Conservation (phyloP, 2,888 invertebrate genomes). For the Chymomyza caudatula region DNA sequence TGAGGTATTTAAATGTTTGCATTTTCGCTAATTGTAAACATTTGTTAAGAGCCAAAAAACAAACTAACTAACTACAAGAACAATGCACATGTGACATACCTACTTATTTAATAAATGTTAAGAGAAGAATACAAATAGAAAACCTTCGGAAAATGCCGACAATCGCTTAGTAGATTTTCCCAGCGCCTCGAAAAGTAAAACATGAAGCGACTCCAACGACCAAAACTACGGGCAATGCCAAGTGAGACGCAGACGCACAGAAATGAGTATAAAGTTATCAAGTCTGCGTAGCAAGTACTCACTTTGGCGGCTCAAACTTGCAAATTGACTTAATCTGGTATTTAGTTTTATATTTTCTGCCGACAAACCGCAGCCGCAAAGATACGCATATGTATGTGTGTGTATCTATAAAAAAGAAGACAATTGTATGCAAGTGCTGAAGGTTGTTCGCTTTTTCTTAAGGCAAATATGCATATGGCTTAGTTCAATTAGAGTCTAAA, state of each 20-base stretch:
- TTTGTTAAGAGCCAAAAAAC: slow-evolving; percentile 31
- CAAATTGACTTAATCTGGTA: slow-evolving; percentile 71
- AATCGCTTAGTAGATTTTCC: slow-evolving; percentile 57
- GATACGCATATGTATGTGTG: neutral
- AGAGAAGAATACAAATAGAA: slow-evolving; percentile 31
- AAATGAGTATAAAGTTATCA: slow-evolving; percentile 48
- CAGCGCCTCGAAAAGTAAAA: slow-evolving; percentile 30
- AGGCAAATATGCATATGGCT: slow-evolving; percentile 18
- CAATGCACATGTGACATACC: slow-evolving; percentile 50
- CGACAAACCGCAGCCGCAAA: slow-evolving; percentile 30
- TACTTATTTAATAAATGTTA: slow-evolving; percentile 10
- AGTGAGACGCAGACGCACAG: neutral
- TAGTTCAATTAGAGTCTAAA: slow-evolving; percentile 64
- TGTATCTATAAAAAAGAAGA: slow-evolving; percentile 27
- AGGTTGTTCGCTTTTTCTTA: slow-evolving; percentile 43
- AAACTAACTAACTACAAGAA: slow-evolving; percentile 28
- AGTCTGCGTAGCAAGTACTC: too few species aligned
- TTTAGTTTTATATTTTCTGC: slow-evolving; percentile 46
- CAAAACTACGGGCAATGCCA: neutral
- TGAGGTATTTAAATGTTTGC: slow-evolving; percentile 46
- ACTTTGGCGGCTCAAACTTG: slow-evolving; percentile 62
- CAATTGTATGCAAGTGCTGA: slow-evolving; percentile 63
- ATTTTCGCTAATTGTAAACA: slow-evolving; percentile 52
- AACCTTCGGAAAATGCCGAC: slow-evolving; percentile 72
- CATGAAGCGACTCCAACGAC: neutral